These are phyloP conservation scores for human DNA, from an alignment of 2,113 vertebrate genomes.

Conservation along the genomic window GRCh38 chr14:105765501-105766000, in stretches of 20 bases:
- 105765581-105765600: no score
- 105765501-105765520: no score
- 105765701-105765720: accelerated
- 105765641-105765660: accelerated
- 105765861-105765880: no score
- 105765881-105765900: accelerated
- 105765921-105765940: conserved; percentile 58
- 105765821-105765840: no score
- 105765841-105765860: no score
- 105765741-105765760: neutral
- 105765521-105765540: no score
- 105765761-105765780: no score
- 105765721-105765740: neutral
- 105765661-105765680: neutral
- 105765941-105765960: conserved; percentile 31
- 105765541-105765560: no score
- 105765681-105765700: accelerated
- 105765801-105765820: no score
- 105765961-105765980: conserved; percentile 53
- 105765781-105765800: no score
- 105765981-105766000: conserved; percentile 79
- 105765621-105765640: accelerated
- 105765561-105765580: no score
- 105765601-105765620: no score
- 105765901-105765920: neutral